Base-by-base conservation (phyloP, 2,888 invertebrate genomes). In the Scelioninae gen. 1 region DNA sequence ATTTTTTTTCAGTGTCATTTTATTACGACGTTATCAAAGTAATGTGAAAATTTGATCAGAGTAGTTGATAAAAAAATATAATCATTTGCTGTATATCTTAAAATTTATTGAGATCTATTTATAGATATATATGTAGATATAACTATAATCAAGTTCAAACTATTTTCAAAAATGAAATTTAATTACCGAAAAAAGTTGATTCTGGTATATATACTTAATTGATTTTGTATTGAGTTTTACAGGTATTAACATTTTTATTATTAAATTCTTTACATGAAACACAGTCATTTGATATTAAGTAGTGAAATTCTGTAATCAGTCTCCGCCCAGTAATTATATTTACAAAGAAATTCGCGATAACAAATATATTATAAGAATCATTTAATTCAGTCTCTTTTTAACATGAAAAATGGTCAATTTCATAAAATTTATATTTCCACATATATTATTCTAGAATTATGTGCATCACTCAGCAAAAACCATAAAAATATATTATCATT, bases 261-360 rank as follows among this genome's bases (percentile, higher is more conserved):
- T 55, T 13, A 13, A 1, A 55, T 13, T 32, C 5, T 55, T 55
- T 32, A 32, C 53, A 32, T 31, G 32, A 34, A 38, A 38, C 34
- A 34, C 8, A 0, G 8, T 8, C 16, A 23, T 10, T 1, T 29
- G 7, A 29, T 29, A 15, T 43, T 60, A 29, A 8, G n/a, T 43
- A 43, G 16, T 40, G 60, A 43, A 43, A 43, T 60, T 60, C 43
- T 31, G 43, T 43, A 60, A 60, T 60, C 15, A 56, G 29, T 10
- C 13, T 23, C 7, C 6, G 32, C 4, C n/a, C 13, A n/a, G 4
- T 55, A 32, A 31, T 55, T 56, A 15, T 38, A 38, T 56, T 34
- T 38, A 29, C 32, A 45, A 62, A 45, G 47, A 62, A n/a, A 11
- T 13, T 32, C 13, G 15, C 13, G 47, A 2, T 31, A 29, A 9